Percentiles rank a stretch among this genome's conserved stretches.
Evolutionary conservation across 2,113 vertebrate species (phyloP).

Genomic region (Corvus cornix): DNA sequence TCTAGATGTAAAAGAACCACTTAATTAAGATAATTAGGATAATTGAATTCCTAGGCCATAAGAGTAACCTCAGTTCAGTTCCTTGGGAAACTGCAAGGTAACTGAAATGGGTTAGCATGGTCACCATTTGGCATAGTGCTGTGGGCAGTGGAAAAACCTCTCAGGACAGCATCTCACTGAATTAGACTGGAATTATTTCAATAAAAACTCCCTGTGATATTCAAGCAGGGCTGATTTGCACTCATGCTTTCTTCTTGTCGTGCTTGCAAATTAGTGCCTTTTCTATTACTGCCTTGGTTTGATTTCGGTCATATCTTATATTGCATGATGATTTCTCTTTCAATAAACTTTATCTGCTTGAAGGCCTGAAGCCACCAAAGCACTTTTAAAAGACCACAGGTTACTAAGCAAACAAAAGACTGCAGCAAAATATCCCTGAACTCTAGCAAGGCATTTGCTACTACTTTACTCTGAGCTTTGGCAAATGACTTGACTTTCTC

Average conservation of each 20-base stretch:
- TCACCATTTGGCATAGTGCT: neutral
- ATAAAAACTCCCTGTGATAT: neutral
- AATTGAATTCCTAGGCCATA: neutral
- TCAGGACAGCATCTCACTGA: neutral
- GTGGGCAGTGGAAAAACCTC: neutral
- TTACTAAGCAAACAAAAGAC: neutral
- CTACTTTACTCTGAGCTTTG: neutral
- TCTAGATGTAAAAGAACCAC: neutral
- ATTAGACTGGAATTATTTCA: neutral
- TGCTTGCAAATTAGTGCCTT: neutral
- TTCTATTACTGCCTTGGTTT: neutral
- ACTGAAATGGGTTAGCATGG: neutral
- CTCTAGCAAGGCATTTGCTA: neutral
- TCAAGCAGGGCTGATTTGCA: neutral
- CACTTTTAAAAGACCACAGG: neutral
- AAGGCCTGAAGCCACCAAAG: neutral
- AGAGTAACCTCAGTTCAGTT: neutral
- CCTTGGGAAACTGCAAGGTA: neutral
- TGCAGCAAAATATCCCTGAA: neutral
- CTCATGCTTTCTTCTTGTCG: neutral
- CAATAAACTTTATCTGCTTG: neutral
- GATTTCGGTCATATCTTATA: neutral
- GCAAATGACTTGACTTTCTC: neutral
- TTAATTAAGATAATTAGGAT: conserved; percentile 33
- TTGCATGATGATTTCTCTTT: neutral